These are phyloP conservation scores for Planiliza haematocheilus DNA, from an alignment of 2,113 vertebrate species.

Conservation along the genomic window DNA sequence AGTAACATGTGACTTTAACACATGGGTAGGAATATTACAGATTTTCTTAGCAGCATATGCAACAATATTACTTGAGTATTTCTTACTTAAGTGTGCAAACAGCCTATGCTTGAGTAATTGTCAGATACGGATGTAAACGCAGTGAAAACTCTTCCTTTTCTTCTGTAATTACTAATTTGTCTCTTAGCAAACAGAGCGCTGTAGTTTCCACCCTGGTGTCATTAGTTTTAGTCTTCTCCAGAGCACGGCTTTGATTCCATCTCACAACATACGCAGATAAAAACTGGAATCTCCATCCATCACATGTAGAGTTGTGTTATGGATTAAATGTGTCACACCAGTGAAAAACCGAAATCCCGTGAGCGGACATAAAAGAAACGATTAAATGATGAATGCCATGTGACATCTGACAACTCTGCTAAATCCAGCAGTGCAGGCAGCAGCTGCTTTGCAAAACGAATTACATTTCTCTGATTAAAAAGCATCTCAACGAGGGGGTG, in stretches of 20 bases:
- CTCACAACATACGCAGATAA: slow-evolving; percentile 11
- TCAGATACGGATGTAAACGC: background rate
- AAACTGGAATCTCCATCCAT: slow-evolving; percentile 6
- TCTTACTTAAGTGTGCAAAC: slow-evolving; percentile 11
- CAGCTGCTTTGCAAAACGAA: slow-evolving; percentile 34
- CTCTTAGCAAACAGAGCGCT: slow-evolving; percentile 2
- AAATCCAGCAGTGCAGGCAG: slow-evolving; percentile 6
- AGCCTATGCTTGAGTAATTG: background rate
- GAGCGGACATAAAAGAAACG: background rate
- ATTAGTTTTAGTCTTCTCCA: slow-evolving; percentile 17
- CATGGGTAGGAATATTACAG: too few relatives aligned
- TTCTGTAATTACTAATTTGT: slow-evolving; percentile 17
- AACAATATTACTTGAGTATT: slow-evolving; percentile 15
- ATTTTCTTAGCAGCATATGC: background rate
- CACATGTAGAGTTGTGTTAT: slow-evolving; percentile 10
- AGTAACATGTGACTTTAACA: too few relatives aligned
- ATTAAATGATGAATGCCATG: slow-evolving; percentile 8
- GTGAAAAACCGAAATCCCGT: background rate
- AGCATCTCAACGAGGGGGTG: slow-evolving; percentile 1
- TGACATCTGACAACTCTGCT: slow-evolving; percentile 6
- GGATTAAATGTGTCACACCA: slow-evolving; percentile 1
- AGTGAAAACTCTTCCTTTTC: background rate
- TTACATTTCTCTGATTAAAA: slow-evolving; percentile 52
- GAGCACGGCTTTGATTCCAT: slow-evolving; percentile 9
- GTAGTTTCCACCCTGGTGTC: slow-evolving; percentile 31